Evolutionary conservation across 2,113 vertebrate species (phyloP), one percentile per base, ranked within the genome.

Genomic region (Rhodinocichla rosea): DNA sequence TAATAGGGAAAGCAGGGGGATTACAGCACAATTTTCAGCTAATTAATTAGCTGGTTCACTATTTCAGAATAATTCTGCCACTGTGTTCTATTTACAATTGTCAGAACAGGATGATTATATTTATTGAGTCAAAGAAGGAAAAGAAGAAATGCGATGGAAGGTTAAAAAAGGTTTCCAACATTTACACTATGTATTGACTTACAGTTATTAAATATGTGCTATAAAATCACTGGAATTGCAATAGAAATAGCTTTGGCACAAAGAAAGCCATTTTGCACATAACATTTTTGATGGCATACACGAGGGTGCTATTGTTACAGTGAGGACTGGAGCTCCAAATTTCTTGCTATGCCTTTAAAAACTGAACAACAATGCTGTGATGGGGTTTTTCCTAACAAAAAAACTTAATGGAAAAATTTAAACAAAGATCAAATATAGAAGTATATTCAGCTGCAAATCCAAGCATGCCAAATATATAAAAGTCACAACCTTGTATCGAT

Each of bases 241-340:
- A 63, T 0, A 85, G 94, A 75, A 94, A 95, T 68, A 92, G 69
- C 53, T 95, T 87, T 96, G 94, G 94, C 92, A 92, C 77, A 65
- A 85, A 82, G 42, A 42, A 91, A 83, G 82, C 7, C 30, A 78
- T 83, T 93, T 83, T 90, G 85, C 71, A 68, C 70, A 42, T 62
- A 80, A 88, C 37, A 45, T 83, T 88, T 97, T 80, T 92, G 57
- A 96, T 93, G 65, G 81, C 77, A 82, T 92, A 68, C 60, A 87
- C 15, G 6, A 94, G 69, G 57, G 69, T 87, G 83, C 84, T 83
- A 84, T 53, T 87, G 73, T 68, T 84, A 76, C 60, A 59, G 74
- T 24, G 22, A 87, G n/a, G 69, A 82, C 0, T 82, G 24, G 37
- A 84, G 60, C 57, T 78, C 71, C 49, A 87, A 45, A 95, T 92